A percentile compares a stretch with the other conserved stretches of the same genome.
phyloP scores from a whole-genome alignment of 2,797 vertebrate genomes.

The Netta rufina region DNA sequence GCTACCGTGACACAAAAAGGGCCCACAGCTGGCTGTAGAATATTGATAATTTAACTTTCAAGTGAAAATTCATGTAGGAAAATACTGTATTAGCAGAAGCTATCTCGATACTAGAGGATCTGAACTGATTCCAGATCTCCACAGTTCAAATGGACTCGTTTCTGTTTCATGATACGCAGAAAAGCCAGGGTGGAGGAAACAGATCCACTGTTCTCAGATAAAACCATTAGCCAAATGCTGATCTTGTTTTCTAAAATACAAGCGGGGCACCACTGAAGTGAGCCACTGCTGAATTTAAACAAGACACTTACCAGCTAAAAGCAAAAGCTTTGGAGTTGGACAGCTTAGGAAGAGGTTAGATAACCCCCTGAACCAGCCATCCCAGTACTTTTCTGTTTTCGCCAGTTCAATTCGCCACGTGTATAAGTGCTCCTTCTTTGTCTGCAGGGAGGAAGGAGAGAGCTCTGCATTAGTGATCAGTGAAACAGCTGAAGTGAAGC shows the following conservation, averaged over 20 bases:
- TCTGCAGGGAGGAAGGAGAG: constrained; percentile 74
- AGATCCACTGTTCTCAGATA: background rate
- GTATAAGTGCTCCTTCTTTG: constrained; percentile 90
- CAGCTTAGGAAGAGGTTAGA: constrained; percentile 96
- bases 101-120: background rate
- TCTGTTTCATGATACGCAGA: background rate
- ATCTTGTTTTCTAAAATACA: background rate
- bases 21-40: background rate
- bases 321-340: constrained; percentile 91
- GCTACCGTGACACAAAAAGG: background rate
- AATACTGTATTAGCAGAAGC: background rate
- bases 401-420: constrained; percentile 97
- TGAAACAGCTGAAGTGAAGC: background rate
- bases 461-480: constrained; percentile 19
- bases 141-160: rapidly evolving
- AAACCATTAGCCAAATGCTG: background rate
- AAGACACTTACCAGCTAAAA: constrained; percentile 89
- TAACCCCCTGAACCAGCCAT: constrained; percentile 96
- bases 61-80: background rate
- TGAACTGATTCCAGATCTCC: background rate
- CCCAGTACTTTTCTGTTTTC: constrained; percentile 98
- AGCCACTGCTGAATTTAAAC: background rate
- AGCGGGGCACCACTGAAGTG: background rate
- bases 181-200: background rate
- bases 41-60: background rate